Evolutionary conservation across 2,888 invertebrate species (phyloP).

Genomic region (Loripinus fragilis): DNA sequence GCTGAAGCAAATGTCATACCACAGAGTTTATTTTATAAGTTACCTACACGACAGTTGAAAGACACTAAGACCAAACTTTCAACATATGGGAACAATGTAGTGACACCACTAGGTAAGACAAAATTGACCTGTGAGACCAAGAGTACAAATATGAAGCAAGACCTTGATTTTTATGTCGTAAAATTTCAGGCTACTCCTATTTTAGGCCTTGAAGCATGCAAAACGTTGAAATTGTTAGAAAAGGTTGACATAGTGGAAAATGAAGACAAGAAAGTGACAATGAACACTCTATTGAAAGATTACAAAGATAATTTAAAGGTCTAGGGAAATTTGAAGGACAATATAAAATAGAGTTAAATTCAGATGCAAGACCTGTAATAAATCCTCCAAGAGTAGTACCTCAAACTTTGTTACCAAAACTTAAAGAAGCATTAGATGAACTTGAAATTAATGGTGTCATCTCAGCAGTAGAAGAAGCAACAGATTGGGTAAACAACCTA

Average conservation of each 20-base stretch:
- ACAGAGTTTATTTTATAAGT: slow-evolving; percentile 5
- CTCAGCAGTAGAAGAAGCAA: slow-evolving; percentile 41
- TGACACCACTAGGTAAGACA: not conserved
- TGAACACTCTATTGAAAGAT: not conserved
- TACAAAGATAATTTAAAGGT: not conserved
- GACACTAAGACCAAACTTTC: not conserved
- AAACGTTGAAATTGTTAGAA: not conserved
- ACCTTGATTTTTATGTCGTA: slow-evolving; percentile 9
- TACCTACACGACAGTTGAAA: not conserved
- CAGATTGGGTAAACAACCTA: slow-evolving; percentile 58
- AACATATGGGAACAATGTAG: not conserved
- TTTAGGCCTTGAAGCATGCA: not conserved
- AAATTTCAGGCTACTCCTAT: not conserved
- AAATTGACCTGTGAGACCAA: not conserved
- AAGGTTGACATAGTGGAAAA: not conserved
- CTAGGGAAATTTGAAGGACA: not conserved
- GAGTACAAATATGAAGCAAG: not conserved
- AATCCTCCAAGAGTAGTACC: slow-evolving; percentile 22
- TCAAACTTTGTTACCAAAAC: slow-evolving; percentile 4
- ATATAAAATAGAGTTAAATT: not conserved
- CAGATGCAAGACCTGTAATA: slow-evolving; percentile 10
- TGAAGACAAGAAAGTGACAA: not conserved
- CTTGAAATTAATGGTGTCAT: slow-evolving; percentile 32
- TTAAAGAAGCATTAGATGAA: slow-evolving; percentile 30
- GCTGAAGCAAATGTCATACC: slow-evolving; percentile 44